A percentile compares a stretch with the other conserved stretches of the same genome.
Evolutionary conservation across 2,888 invertebrate species (phyloP).

Genomic region (Anticlea derivata): DNA sequence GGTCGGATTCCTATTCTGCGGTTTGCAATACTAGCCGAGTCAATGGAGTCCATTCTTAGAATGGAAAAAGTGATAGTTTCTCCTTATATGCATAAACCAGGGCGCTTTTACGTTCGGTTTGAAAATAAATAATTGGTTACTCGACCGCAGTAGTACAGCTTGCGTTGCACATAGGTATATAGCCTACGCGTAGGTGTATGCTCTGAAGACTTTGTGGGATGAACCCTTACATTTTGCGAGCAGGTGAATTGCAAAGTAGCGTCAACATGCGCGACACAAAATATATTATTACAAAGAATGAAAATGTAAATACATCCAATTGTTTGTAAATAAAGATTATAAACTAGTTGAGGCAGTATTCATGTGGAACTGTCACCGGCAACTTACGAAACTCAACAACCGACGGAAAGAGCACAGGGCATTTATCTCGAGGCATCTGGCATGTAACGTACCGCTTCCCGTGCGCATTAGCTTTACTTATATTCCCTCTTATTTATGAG

Average conservation of each 20-base stretch:
- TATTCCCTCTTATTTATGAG: conserved; percentile 82
- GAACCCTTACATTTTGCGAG: conserved; percentile 7
- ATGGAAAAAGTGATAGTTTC: conserved; percentile 50
- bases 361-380: conserved; percentile 61
- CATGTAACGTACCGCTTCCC: conserved; percentile 78
- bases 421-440: conserved; percentile 73
- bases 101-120: conserved; percentile 26
- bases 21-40: conserved; percentile 58
- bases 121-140: conserved; percentile 38
- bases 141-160: conserved; percentile 24
- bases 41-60: conserved; percentile 49
- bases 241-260: conserved; percentile 12
- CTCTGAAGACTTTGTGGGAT: background rate
- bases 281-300: conserved; percentile 15
- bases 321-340: conserved; percentile 60
- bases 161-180: conserved; percentile 5
- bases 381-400: conserved; percentile 64
- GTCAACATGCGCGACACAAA: background rate
- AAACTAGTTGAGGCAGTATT: conserved; percentile 48
- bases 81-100: conserved; percentile 29
- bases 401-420: conserved; percentile 60
- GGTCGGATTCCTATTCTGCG: conserved; percentile 69
- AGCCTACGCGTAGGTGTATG: background rate
- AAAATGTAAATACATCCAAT: conserved; percentile 51
- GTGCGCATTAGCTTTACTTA: conserved; percentile 79